These are phyloP conservation scores for Octopus bimaculoides DNA, from an alignment of 1,140 invertebrate genomes.

Conservation along the genomic window DNA sequence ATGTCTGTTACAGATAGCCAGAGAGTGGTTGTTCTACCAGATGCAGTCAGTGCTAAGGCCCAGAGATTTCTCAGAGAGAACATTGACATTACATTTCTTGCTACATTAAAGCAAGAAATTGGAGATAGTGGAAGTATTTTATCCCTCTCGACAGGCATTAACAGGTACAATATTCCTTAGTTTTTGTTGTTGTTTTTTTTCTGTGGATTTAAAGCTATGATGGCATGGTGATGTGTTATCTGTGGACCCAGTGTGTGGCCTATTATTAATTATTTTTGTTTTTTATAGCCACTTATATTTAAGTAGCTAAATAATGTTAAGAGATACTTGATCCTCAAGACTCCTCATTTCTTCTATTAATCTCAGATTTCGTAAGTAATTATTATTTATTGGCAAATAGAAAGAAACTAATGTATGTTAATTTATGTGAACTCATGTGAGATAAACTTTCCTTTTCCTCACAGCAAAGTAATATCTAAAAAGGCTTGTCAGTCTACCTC, in stretches of 20 bases:
- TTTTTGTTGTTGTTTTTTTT: not conserved
- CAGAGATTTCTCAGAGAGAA: slow-evolving; percentile 34
- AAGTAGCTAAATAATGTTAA: not conserved
- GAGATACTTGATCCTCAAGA: not conserved
- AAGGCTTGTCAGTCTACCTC: too few species aligned
- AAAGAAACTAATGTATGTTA: too few species aligned
- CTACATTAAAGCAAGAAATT: slow-evolving; percentile 39
- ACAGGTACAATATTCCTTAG: slow-evolving; percentile 28
- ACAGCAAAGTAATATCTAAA: too few species aligned
- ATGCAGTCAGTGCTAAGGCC: slow-evolving; percentile 24
- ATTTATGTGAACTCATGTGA: too few species aligned
- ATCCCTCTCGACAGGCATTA: slow-evolving; percentile 36
- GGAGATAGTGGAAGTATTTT: slow-evolving; percentile 45
- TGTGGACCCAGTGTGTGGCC: not conserved
- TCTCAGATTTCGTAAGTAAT: not conserved
- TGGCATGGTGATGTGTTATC: not conserved
- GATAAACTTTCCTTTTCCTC: too few species aligned
- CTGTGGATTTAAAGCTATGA: not conserved
- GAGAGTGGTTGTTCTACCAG: slow-evolving; percentile 33
- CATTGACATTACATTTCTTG: slow-evolving; percentile 45
- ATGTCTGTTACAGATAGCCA: slow-evolving; percentile 29
- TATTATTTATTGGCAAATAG: too few species aligned
- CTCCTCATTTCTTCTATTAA: not conserved
- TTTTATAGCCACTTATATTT: not conserved
- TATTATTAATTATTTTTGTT: not conserved